Evolutionary conservation across 1,140 invertebrate species (phyloP).

Genomic region (Pteromalus puparum): DNA sequence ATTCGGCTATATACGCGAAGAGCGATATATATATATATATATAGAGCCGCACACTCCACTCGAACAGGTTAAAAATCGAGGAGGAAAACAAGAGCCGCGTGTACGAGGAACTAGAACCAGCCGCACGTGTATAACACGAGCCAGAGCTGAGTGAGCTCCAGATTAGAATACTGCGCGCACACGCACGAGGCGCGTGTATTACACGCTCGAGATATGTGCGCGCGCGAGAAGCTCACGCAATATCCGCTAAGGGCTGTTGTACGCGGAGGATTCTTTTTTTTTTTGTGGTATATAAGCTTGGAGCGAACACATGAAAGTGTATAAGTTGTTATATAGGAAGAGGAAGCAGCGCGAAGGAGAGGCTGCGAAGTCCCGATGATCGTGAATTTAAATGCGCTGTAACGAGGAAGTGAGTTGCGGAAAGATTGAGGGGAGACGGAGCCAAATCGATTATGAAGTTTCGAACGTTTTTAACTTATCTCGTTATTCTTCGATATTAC

Average conservation of each 20-base stretch:
- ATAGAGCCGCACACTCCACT: background rate
- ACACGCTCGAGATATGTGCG: constrained; percentile 18
- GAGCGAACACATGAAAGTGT: too few species aligned
- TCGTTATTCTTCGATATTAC: too few species aligned
- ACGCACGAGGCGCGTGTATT: constrained; percentile 22
- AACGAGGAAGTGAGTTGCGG: too few species aligned
- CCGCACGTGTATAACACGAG: background rate
- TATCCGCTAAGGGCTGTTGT: background rate
- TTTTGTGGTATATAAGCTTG: background rate
- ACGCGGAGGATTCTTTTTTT: background rate
- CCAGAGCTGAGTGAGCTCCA: background rate
- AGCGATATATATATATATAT: background rate
- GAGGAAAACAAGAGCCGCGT: background rate
- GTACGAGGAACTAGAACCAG: background rate
- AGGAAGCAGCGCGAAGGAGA: too few species aligned
- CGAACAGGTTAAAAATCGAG: background rate
- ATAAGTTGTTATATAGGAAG: too few species aligned
- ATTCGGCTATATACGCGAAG: background rate
- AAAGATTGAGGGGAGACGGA: too few species aligned
- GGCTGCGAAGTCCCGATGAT: too few species aligned
- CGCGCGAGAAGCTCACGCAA: constrained; percentile 44
- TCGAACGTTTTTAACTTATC: too few species aligned
- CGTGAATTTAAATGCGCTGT: too few species aligned
- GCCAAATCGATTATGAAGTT: too few species aligned
- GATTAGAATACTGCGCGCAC: constrained; percentile 31